Evolutionary conservation across 2,888 invertebrate species (phyloP), one percentile per base, ranked within the genome.

Genomic region (Dicycla oo): DNA sequence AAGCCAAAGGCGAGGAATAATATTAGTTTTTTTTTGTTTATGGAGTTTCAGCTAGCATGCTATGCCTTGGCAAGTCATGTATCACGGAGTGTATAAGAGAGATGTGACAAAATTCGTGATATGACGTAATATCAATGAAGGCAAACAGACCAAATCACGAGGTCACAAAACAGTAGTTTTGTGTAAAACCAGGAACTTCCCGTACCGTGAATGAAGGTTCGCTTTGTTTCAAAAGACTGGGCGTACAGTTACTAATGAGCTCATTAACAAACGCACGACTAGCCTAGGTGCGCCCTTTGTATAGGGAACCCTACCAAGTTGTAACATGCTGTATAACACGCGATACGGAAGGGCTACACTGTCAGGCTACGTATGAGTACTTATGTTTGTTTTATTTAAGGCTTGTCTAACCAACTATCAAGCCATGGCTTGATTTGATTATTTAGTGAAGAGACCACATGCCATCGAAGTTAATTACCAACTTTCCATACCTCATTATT

Each of bases 201-300:
- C 15, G 15, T 23, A 30, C 23, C n/a, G 13, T 23, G 54, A 43
- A 81, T 69, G 65, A 66, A 56, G 18, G 64, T 61, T 34, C 30
- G 53, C 77, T 81, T 81, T 81, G 49, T 81, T 64, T 49, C 23
- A 58, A 66, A 62, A 70, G 51, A 66, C 82, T 63, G 30, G 57
- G 53, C 58, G 66, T 54, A 66, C 62, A 54, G 62, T 45, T 77
- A 66, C 78, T 78, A 78, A 78, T 78, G 78, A 78, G 78, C 82
- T 78, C 78, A 66, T 78, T 78, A 78, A 78, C 69, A 81, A 77
- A 66, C 70, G 82, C 78, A 82, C 69, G 78, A 81, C 82, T 69
- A 34, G 38, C 8, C n/a, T n/a, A 60, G 61, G 45, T 75, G 40
- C 65, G 38, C 53, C 65, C 69, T 78, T 81, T 82, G 82, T 78